Base-by-base conservation (phyloP, 2,888 invertebrate genomes). In the Eristalis intricaria region DNA sequence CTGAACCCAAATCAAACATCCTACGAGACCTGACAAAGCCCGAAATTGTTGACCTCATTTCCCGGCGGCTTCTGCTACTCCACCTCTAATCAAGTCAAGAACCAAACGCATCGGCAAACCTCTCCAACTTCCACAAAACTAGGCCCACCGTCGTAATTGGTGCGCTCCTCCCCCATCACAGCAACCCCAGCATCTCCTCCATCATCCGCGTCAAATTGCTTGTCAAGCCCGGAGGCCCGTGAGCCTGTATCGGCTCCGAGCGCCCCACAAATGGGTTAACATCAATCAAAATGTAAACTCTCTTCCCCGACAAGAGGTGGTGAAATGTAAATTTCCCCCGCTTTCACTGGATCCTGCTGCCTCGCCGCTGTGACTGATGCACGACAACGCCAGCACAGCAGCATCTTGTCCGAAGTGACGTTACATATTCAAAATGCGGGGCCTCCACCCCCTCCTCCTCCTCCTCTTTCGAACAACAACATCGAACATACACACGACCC, bases 241-340 rank as follows among this genome's bases (percentile, higher is more conserved):
- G 32, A 38, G 60, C 19, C 1, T 8, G 19, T 19, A n/a, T 19
- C 19, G 5, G 32, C 80, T 26, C 26, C 35, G 26, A 63, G 32
- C 32, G 32, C 65, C n/a, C 65, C 19, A 69, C 71, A 77, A 85
- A 76, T 77, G 61, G 73, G 73, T 73, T 81, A 60, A 77, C 81
- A 85, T 81, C 81, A 73, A 81, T 85, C 77, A 85, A 74, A 76
- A 32, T 26, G 56, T 63, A 75, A 70, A n/a, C n/a, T 61, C 64
- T 78, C 60, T 15, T 38, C 66, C 5, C 26, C 61, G 13, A 11
- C 61, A 26, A 8, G 38, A 77, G 60, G 77, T 69, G 85, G 73
- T 68, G 81, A 85, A 77, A 81, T 81, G 73, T 60, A 61, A 73
- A 78, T 78, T 73, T 23, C 66, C n/a, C 58, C 60, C 26, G 10